A percentile compares a stretch with the other conserved stretches of the same genome.
Evolutionary conservation across 2,888 invertebrate genomes (phyloP).

Genomic region (Eremobia ochroleuca): DNA sequence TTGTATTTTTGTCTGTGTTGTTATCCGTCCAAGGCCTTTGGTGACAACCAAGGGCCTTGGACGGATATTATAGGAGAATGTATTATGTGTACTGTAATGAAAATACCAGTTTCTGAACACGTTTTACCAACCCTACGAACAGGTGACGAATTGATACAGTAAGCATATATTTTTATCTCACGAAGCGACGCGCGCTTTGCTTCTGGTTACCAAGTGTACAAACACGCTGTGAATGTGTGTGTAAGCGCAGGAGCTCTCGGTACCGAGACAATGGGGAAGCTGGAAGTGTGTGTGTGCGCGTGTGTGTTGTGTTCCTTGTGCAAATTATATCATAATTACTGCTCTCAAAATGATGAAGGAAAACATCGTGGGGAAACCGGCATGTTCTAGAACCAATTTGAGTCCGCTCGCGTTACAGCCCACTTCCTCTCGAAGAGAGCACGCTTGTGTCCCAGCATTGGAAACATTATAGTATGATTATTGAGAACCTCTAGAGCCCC

Average conservation of each 20-base stretch:
- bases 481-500: too few species aligned
- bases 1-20: too few species aligned
- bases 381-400: too few species aligned
- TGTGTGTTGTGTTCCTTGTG: background rate
- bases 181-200: background rate
- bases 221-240: background rate
- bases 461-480: too few species aligned
- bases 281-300: background rate
- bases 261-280: background rate
- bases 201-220: background rate
- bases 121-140: conserved; percentile 22
- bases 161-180: background rate
- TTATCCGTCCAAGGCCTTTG: too few species aligned
- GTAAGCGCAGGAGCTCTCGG: background rate
- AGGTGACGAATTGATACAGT: conserved; percentile 27
- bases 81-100: conserved; percentile 8
- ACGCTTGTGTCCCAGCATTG: too few species aligned
- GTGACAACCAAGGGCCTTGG: conserved; percentile 45
- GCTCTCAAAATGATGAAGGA: too few species aligned
- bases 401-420: too few species aligned
- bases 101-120: conserved; percentile 57
- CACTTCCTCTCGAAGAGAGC: too few species aligned
- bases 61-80: conserved; percentile 42
- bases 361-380: too few species aligned
- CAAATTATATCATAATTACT: too few species aligned